Conservation (phyloP, 2,797 vertebrate species). For the Peromyscus aztecus region DNA sequence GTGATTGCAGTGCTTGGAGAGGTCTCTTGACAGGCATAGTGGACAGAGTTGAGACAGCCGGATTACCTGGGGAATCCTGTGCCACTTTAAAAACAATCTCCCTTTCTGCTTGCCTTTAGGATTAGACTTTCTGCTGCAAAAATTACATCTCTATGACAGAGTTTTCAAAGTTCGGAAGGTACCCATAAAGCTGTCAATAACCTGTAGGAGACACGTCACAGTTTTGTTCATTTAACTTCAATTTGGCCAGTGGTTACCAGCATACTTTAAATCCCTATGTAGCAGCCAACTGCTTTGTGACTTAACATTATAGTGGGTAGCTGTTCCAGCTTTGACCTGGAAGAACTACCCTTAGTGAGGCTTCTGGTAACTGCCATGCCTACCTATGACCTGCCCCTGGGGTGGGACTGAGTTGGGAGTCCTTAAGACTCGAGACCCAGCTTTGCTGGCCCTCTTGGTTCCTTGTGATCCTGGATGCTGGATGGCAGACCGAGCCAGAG, state of each 20-base stretch:
- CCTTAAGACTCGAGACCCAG: too few species aligned
- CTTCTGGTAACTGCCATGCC: too few species aligned
- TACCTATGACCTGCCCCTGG: too few species aligned
- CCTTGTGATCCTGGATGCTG: too few species aligned
- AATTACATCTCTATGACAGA: neutral
- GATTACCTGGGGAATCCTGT: slow-evolving; percentile 55
- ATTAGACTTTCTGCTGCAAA: neutral
- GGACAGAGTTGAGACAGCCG: slow-evolving; percentile 45
- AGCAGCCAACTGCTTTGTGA: neutral
- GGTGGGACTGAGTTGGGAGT: too few species aligned
- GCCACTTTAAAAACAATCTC: slow-evolving; percentile 58
- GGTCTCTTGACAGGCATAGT: neutral
- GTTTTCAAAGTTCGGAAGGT: slow-evolving; percentile 38
- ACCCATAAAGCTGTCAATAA: slow-evolving; percentile 27
- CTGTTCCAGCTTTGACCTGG: too few species aligned
- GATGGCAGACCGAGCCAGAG: too few species aligned
- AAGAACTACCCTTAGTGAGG: too few species aligned
- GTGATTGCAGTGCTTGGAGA: neutral
- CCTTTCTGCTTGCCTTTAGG: neutral
- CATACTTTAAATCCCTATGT: neutral
- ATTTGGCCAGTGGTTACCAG: neutral
- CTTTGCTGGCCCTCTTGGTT: too few species aligned
- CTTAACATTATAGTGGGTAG: neutral
- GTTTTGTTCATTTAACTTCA: neutral
- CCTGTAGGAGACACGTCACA: neutral